phyloP scores from a whole-genome alignment of 2,797 vertebrate species.

The Anisognathus igniventris region DNA sequence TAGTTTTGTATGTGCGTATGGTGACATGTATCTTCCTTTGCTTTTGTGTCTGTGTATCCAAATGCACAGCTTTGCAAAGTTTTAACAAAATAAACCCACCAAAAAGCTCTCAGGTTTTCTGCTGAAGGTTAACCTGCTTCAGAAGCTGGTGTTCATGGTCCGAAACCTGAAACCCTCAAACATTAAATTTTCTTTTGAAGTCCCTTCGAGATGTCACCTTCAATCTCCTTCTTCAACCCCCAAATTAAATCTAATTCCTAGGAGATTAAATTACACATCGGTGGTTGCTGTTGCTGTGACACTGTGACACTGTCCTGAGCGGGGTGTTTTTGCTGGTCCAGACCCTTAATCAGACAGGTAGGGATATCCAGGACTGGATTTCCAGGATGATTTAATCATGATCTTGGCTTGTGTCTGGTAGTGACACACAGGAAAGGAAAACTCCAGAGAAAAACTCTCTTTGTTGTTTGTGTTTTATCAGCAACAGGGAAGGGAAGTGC shows the following conservation, averaged over 20 bases:
- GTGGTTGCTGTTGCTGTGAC: background rate
- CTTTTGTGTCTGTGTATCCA: background rate
- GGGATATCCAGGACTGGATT: background rate
- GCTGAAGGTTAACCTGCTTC: background rate
- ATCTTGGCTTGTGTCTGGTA: background rate
- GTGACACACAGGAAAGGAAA: background rate
- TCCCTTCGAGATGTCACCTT: background rate
- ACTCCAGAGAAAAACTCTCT: background rate
- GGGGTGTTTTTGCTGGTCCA: background rate
- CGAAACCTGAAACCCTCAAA: background rate
- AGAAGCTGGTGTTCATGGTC: background rate
- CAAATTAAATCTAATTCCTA: background rate
- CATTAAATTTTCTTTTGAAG: background rate
- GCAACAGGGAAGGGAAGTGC: background rate
- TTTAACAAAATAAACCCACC: background rate
- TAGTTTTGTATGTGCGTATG: background rate
- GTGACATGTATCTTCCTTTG: background rate
- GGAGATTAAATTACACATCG: background rate
- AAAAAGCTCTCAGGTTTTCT: background rate
- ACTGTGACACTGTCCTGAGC: background rate
- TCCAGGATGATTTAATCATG: background rate
- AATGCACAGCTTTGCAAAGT: background rate
- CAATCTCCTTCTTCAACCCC: background rate
- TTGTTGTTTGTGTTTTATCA: background rate
- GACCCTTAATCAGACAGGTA: background rate